phyloP scores from a whole-genome alignment of 2,113 vertebrate species.

The Periophthalmus modestus region DNA sequence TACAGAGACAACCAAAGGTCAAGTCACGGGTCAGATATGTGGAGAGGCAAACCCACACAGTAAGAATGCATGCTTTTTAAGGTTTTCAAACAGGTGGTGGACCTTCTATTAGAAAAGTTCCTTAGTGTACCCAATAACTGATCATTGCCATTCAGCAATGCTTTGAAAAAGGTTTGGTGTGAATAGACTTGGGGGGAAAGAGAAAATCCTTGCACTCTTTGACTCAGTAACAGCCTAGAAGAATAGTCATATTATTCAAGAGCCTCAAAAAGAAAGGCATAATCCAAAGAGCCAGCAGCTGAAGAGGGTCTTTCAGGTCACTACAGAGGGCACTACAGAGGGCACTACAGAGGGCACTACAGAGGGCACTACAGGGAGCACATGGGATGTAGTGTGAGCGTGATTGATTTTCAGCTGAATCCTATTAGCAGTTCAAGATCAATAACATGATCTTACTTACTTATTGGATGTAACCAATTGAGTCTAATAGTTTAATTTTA shows the following conservation, averaged over 20 bases:
- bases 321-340: too few relatives aligned
- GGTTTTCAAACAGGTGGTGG: too few relatives aligned
- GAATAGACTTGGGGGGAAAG: not conserved
- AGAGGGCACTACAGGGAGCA: constrained; percentile 2
- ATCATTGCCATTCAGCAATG: too few relatives aligned
- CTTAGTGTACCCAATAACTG: too few relatives aligned
- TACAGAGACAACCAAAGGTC: too few relatives aligned
- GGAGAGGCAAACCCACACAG: too few relatives aligned
- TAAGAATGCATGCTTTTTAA: too few relatives aligned
- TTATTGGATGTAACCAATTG: constrained; percentile 32
- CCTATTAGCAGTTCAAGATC: constrained; percentile 34
- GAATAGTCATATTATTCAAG: constrained; percentile 43
- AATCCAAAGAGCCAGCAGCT: constrained; percentile 37
- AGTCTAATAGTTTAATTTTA: constrained; percentile 14
- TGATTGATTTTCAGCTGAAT: constrained; percentile 43
- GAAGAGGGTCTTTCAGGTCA: constrained; percentile 14
- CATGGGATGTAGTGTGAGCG: not conserved
- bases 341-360: too few relatives aligned
- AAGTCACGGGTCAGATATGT: too few relatives aligned
- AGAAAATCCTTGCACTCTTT: constrained; percentile 3
- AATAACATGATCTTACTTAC: constrained; percentile 20
- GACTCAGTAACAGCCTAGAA: constrained; percentile 45
- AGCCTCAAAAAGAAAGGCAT: constrained; percentile 21
- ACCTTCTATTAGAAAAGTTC: too few relatives aligned
- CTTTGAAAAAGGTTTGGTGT: not conserved